Percentiles rank a stretch among this genome's conserved stretches.
Evolutionary conservation across 2,113 vertebrate species (phyloP).

Genomic region (Baryphthengus martii): DNA sequence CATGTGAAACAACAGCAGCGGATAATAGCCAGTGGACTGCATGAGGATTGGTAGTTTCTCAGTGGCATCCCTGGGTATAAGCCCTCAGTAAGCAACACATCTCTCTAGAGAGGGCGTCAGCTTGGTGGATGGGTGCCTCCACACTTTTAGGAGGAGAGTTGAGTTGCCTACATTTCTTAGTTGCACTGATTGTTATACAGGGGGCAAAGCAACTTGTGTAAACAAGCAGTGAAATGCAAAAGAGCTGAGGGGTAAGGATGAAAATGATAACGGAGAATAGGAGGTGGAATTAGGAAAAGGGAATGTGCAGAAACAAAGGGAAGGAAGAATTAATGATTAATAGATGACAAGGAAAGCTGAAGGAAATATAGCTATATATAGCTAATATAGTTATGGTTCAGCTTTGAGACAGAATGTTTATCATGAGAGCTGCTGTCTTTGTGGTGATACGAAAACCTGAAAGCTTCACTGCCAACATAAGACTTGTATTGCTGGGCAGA

Average conservation of each 20-base stretch:
- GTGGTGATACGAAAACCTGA: background rate
- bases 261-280: background rate
- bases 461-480: background rate
- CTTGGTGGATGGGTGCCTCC: background rate
- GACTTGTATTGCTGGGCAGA: background rate
- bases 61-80: background rate
- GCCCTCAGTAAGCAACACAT: background rate
- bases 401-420: background rate
- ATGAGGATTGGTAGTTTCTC: background rate
- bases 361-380: background rate
- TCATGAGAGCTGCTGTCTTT: background rate
- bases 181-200: no score
- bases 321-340: background rate
- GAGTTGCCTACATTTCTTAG: background rate
- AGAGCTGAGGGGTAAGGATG: background rate
- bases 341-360: background rate
- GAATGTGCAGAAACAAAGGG: background rate
- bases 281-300: background rate
- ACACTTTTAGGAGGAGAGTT: background rate
- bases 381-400: background rate
- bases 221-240: background rate
- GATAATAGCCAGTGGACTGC: background rate
- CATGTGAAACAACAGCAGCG: background rate
- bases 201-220: background rate
- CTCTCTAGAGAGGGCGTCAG: background rate